Conservation (phyloP, 2,797 vertebrate species). For the Danio jaintianensis region DNA sequence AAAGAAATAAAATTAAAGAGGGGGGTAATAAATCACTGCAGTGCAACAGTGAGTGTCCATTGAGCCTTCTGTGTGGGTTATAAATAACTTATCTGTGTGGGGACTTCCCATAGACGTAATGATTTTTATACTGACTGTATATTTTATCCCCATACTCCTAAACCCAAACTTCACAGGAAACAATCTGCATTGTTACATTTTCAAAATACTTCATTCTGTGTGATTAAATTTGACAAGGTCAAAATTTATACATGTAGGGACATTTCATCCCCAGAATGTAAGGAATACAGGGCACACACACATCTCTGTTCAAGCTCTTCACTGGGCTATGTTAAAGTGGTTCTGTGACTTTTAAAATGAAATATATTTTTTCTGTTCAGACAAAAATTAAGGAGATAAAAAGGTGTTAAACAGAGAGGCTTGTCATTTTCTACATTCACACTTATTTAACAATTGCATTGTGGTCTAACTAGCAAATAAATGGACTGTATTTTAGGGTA, state of each 20-base stretch:
- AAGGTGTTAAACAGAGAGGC: not conserved
- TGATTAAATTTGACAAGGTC: too few species aligned
- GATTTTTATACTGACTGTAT: too few species aligned
- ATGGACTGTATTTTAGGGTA: too few species aligned
- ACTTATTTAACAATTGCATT: not conserved
- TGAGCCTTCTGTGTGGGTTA: conserved; percentile 62
- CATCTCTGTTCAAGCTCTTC: conserved; percentile 14
- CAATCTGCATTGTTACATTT: not conserved
- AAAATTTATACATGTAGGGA: too few species aligned
- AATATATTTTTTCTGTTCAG: not conserved
- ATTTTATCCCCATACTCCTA: too few species aligned
- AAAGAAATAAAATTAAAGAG: conserved; percentile 57
- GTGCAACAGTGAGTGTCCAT: conserved; percentile 68
- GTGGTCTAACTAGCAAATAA: not conserved
- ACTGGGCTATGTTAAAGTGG: not conserved
- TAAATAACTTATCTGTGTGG: not conserved
- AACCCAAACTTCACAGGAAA: not conserved
- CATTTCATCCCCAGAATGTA: too few species aligned
- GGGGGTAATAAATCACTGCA: conserved; percentile 62
- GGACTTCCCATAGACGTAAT: too few species aligned
- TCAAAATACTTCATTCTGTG: too few species aligned
- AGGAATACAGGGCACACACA: not conserved
- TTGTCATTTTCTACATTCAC: not conserved
- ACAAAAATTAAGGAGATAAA: not conserved
- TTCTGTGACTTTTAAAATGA: conserved; percentile 3